These are phyloP conservation scores for Xerus rutilus DNA, from an alignment of 2,797 vertebrate genomes.

Conservation along the genomic window DNA sequence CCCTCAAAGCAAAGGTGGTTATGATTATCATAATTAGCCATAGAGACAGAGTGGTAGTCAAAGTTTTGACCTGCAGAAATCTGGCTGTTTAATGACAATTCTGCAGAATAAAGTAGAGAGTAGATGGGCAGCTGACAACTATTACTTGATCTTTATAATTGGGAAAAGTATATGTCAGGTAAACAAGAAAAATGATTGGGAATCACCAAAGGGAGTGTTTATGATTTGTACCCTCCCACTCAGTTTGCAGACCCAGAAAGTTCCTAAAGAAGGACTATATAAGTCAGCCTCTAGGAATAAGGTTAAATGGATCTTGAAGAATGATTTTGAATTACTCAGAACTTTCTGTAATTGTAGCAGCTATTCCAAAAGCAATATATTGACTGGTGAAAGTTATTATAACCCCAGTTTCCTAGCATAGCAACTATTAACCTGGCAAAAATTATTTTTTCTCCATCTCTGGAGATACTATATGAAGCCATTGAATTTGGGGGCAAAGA, in stretches of 20 bases:
- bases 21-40: slow-evolving; percentile 25
- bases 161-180: not conserved
- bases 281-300: not conserved
- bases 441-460: not conserved
- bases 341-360: not conserved
- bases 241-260: not conserved
- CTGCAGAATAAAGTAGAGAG: not conserved
- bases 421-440: not conserved
- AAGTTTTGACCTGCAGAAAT: slow-evolving; percentile 38
- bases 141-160: not conserved
- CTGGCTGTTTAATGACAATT: slow-evolving; percentile 18
- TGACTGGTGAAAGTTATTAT: not conserved
- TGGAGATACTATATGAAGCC: not conserved
- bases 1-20: slow-evolving; percentile 35
- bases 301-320: not conserved
- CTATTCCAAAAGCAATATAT: not conserved
- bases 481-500: not conserved
- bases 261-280: not conserved
- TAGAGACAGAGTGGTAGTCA: not conserved
- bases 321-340: not conserved
- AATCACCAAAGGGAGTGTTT: not conserved
- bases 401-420: not conserved
- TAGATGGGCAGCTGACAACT: not conserved
- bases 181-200: not conserved
- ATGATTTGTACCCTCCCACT: not conserved